phyloP scores from a whole-genome alignment of 2,888 invertebrate species.

The Ischnura elegans region DNA sequence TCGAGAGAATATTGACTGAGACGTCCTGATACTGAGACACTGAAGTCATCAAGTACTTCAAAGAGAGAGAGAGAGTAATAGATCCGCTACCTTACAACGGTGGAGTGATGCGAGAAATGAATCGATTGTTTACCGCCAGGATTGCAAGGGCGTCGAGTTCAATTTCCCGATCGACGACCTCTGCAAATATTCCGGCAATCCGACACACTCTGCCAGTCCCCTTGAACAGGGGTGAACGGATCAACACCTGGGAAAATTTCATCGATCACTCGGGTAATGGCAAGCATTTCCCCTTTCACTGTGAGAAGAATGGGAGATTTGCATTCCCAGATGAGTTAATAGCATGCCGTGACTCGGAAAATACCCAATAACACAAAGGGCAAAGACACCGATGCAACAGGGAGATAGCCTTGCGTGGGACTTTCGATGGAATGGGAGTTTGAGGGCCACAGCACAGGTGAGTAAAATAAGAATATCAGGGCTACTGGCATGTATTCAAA shows the following conservation, averaged over 20 bases:
- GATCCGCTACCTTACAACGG: background rate
- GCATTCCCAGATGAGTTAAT: constrained; percentile 31
- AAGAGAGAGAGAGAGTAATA: too few species aligned
- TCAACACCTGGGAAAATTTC: constrained; percentile 12
- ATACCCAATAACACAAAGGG: background rate
- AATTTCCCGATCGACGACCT: background rate
- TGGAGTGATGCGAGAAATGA: background rate
- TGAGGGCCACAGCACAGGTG: background rate
- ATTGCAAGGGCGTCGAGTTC: background rate
- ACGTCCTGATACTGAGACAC: too few species aligned
- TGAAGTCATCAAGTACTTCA: too few species aligned
- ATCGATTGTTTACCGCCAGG: background rate
- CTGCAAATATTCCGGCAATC: background rate
- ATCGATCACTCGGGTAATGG: background rate
- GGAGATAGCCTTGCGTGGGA: background rate
- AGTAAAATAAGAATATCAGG: background rate
- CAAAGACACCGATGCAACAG: background rate
- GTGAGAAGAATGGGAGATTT: background rate
- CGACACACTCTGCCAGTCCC: background rate
- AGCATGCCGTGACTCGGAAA: constrained; percentile 20
- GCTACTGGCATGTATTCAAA: background rate
- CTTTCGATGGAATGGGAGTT: background rate
- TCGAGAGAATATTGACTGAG: too few species aligned
- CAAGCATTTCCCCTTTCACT: background rate
- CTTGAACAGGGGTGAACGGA: too few species aligned